These are phyloP conservation scores for Syngnathus scovelli DNA, from an alignment of 2,113 vertebrate species.

Conservation along the genomic window DNA sequence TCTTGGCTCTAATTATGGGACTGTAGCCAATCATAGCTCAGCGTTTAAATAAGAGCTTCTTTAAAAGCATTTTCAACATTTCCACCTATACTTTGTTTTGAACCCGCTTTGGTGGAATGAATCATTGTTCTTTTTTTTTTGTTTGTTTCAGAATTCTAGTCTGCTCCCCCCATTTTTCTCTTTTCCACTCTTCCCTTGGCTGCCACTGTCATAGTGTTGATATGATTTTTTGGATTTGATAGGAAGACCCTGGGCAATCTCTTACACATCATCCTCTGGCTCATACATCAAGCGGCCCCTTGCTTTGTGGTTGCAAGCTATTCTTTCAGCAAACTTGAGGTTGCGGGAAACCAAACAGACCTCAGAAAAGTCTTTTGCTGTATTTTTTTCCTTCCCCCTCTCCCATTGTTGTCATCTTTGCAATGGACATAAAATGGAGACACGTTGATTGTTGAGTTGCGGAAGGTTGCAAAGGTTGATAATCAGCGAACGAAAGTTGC, in stretches of 20 bases:
- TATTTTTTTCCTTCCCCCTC: no score
- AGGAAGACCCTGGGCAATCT: conserved; percentile 51
- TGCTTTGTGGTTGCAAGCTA: conserved; percentile 23
- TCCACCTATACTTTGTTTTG: no score
- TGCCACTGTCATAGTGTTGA: conserved; percentile 44
- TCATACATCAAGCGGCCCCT: conserved; percentile 56
- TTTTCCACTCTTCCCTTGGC: conserved; percentile 11
- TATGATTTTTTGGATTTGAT: conserved; percentile 61
- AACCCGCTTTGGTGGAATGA: background rate
- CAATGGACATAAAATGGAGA: no score
- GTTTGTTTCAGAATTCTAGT: conserved; percentile 9
- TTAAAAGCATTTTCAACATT: background rate
- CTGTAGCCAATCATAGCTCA: background rate
- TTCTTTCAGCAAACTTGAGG: no score
- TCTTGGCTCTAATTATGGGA: conserved; percentile 13
- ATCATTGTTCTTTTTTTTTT: conserved; percentile 6
- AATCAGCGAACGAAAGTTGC: conserved; percentile 15
- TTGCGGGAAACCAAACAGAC: no score
- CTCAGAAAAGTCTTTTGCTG: no score
- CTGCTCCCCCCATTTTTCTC: background rate
- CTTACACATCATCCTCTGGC: conserved; percentile 49
- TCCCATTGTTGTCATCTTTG: no score
- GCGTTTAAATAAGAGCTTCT: conserved; percentile 36
- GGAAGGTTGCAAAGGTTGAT: conserved; percentile 1
- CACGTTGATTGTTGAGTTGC: conserved; percentile 14